These are phyloP conservation scores for Iphiclides podalirius DNA, from an alignment of 2,888 invertebrate species.

Conservation along the genomic window DNA sequence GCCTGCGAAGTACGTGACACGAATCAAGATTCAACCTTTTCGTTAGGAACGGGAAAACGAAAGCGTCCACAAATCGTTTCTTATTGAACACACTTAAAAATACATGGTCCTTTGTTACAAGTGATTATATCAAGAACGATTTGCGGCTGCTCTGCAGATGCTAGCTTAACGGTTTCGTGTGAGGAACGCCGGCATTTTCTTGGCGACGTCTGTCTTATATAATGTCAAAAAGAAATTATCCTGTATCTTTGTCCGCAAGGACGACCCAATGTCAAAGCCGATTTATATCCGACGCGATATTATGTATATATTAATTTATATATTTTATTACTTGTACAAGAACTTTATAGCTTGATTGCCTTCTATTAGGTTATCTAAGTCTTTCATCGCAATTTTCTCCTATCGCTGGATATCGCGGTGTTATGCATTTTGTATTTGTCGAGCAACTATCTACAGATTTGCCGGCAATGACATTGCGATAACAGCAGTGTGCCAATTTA, in stretches of 20 bases:
- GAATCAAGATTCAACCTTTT: not conserved
- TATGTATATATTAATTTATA: no score
- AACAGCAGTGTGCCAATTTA: not conserved
- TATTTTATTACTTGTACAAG: no score
- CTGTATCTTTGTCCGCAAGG: not conserved
- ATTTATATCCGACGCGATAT: not conserved
- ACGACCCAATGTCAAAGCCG: conserved; percentile 7
- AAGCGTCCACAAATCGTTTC: conserved; percentile 10
- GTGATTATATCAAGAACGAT: no score
- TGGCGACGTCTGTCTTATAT: not conserved
- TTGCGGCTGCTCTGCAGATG: not conserved
- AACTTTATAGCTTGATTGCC: no score
- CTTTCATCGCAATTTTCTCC: not conserved
- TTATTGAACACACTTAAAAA: conserved; percentile 1
- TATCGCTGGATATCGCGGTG: not conserved
- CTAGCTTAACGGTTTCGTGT: not conserved
- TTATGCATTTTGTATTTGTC: not conserved
- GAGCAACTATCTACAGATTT: not conserved
- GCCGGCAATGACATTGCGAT: not conserved
- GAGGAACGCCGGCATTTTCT: conserved; percentile 8
- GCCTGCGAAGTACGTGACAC: not conserved
- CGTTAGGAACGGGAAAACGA: not conserved
- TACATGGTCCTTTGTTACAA: no score
- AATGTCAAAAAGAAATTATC: not conserved
- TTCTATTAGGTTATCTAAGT: no score